phyloP scores from a whole-genome alignment of 1,140 invertebrate species.

The Drosophila pectinifera region DNA sequence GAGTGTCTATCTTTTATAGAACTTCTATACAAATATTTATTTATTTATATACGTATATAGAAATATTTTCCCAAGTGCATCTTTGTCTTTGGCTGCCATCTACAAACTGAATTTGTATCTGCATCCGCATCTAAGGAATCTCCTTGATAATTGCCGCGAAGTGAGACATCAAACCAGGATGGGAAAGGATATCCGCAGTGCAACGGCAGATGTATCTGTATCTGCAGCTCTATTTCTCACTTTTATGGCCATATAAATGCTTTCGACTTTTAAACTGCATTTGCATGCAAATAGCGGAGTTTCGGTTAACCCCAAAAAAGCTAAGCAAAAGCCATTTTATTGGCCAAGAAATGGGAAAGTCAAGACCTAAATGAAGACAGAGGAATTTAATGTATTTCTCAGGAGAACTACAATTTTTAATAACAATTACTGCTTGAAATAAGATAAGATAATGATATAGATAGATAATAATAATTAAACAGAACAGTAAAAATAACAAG shows the following conservation, averaged over 20 bases:
- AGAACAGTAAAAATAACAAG: no score
- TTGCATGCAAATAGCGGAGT: slow-evolving; percentile 67
- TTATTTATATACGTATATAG: no score
- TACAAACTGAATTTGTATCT: slow-evolving; percentile 15
- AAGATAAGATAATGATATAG: no score
- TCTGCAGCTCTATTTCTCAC: slow-evolving; percentile 28
- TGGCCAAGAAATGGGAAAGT: background rate
- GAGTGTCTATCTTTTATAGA: no score
- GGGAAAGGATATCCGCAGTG: slow-evolving; percentile 14
- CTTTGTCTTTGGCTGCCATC: background rate
- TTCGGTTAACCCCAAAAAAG: slow-evolving; percentile 60
- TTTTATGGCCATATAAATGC: slow-evolving; percentile 55
- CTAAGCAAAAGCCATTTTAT: slow-evolving; percentile 5
- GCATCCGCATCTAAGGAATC: slow-evolving; percentile 12
- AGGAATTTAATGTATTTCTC: no score
- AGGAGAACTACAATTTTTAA: no score
- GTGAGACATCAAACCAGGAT: slow-evolving; percentile 43
- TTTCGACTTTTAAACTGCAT: slow-evolving; percentile 47
- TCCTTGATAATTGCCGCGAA: slow-evolving; percentile 53
- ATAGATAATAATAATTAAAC: no score
- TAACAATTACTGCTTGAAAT: no score
- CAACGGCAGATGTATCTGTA: slow-evolving; percentile 25
- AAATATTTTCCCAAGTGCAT: background rate
- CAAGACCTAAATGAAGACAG: background rate
- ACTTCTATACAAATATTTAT: no score